Conservation (phyloP, 2,888 invertebrate species). For the Latheticus oryzae region DNA sequence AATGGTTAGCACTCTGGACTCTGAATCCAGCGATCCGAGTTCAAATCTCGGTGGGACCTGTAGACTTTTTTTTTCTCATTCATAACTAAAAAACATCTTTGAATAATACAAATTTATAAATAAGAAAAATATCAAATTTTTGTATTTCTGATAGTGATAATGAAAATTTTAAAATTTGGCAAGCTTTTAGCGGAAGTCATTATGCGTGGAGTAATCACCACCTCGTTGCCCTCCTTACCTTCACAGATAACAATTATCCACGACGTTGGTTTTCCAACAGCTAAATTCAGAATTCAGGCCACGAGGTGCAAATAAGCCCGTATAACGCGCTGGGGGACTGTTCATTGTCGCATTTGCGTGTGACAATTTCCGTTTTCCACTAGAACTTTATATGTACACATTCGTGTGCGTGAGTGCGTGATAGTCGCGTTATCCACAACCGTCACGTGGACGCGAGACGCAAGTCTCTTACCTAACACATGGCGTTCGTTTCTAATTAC, state of each 20-base stretch:
- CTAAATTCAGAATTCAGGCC: neutral
- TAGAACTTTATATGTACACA: slow-evolving; percentile 13
- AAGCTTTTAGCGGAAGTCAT: slow-evolving; percentile 21
- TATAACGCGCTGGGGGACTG: slow-evolving; percentile 23
- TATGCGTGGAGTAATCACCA: slow-evolving; percentile 34
- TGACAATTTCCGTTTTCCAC: slow-evolving; percentile 36
- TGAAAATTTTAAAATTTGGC: slow-evolving; percentile 11
- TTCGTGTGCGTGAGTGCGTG: slow-evolving; percentile 35
- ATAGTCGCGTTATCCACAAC: slow-evolving; percentile 28
- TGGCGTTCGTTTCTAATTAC: slow-evolving; percentile 39
- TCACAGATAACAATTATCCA: slow-evolving; percentile 34
- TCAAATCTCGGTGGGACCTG: slow-evolving; percentile 73
- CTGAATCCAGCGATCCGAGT: slow-evolving; percentile 74
- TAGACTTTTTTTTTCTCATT: slow-evolving; percentile 13
- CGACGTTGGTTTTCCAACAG: slow-evolving; percentile 22
- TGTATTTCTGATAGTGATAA: slow-evolving; percentile 6
- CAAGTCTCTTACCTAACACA: slow-evolving; percentile 28
- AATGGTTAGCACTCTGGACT: slow-evolving; percentile 76
- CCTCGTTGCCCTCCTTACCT: slow-evolving; percentile 22
- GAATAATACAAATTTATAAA: too few relatives aligned
- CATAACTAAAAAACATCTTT: neutral
- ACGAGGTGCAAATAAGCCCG: slow-evolving; percentile 1
- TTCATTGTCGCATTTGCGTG: slow-evolving; percentile 21
- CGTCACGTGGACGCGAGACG: slow-evolving; percentile 31
- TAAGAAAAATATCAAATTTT: too few relatives aligned